Evolutionary conservation across 2,113 vertebrate genomes (phyloP).

Genomic region (Oreotrochilus melanogaster): DNA sequence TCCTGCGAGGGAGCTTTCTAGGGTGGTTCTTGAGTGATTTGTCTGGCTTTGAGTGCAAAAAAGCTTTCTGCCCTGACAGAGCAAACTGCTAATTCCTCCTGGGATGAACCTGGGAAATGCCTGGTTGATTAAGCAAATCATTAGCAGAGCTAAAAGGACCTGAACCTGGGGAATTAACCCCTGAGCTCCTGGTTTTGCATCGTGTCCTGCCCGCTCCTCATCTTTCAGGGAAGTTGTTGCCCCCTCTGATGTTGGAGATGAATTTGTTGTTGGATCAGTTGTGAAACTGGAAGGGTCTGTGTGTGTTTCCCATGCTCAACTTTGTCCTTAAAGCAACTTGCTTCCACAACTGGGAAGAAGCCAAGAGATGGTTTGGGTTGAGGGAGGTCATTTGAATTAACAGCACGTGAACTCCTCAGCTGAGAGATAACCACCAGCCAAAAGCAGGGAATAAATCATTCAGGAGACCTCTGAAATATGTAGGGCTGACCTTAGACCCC

Average conservation of each 20-base stretch:
- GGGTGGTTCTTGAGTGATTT: neutral
- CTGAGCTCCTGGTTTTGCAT: neutral
- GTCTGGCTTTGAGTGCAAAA: neutral
- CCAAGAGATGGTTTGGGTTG: neutral
- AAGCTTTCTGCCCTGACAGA: neutral
- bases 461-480: conserved; percentile 35
- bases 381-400: neutral
- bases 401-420: neutral
- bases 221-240: neutral
- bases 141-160: neutral
- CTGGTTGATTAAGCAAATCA: neutral
- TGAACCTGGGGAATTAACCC: neutral
- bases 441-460: conserved; percentile 23
- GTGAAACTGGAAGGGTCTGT: neutral
- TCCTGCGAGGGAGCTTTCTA: neutral
- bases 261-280: neutral
- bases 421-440: neutral
- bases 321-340: neutral
- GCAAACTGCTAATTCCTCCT: neutral
- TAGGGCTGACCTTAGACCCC: neutral
- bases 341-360: neutral
- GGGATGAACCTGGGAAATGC: neutral
- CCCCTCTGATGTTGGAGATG: neutral
- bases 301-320: neutral
- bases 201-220: fast-evolving